Percentiles rank a stretch among this genome's conserved stretches.
phyloP scores from a whole-genome alignment of 2,113 vertebrate species.

The Porphyrio hochstetteri region DNA sequence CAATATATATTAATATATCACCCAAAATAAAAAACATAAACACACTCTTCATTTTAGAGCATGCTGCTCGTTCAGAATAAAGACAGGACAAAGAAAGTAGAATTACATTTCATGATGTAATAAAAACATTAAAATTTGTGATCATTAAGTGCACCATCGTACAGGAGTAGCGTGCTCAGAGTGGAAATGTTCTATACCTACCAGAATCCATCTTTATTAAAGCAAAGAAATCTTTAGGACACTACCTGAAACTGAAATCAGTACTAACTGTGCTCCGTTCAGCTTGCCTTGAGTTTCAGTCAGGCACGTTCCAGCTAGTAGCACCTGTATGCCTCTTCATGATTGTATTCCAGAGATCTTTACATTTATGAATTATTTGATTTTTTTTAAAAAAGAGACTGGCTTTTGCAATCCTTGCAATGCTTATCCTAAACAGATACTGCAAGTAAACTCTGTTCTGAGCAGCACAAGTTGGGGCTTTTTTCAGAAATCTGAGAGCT shows the following conservation, averaged over 20 bases:
- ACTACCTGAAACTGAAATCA: constrained; percentile 31
- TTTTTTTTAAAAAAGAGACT: constrained; percentile 21
- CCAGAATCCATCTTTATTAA: constrained; percentile 72
- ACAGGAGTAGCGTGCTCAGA: constrained; percentile 81
- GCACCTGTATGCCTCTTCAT: constrained; percentile 39
- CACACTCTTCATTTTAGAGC: constrained; percentile 45
- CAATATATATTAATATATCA: constrained; percentile 58
- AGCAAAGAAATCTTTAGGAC: constrained; percentile 47
- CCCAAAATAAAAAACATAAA: constrained; percentile 18
- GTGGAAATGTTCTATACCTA: constrained; percentile 80
- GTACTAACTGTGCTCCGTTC: not conserved
- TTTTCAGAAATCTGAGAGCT: constrained; percentile 62
- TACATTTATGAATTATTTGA: not conserved
- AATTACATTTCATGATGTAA: constrained; percentile 79
- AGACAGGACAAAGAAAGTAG: constrained; percentile 60
- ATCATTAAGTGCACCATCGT: constrained; percentile 78
- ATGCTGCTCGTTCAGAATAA: constrained; percentile 52
- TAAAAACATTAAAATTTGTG: constrained; percentile 76
- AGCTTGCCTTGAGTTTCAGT: not conserved
- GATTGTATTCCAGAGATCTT: constrained; percentile 28
- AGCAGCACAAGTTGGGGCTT: constrained; percentile 79
- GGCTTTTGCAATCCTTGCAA: constrained; percentile 64
- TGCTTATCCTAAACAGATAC: constrained; percentile 53
- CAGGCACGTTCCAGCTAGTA: constrained; percentile 25
- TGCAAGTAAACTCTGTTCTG: constrained; percentile 77